Evolutionary conservation across 2,113 vertebrate species (phyloP).

Genomic region (Macaca fascicularis): T2T-MFA8v1.1 NC_088381.1:164196501-164197000

Average conservation of each 20-base stretch:
- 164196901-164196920: not conserved
- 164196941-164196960: not conserved
- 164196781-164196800: not conserved
- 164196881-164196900: no score
- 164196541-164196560: not conserved
- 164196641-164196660: not conserved
- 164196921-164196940: not conserved
- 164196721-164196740: not conserved
- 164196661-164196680: not conserved
- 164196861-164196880: not conserved
- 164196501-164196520: not conserved
- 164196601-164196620: not conserved
- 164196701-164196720: not conserved
- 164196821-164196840: not conserved
- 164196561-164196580: not conserved
- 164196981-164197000: not conserved
- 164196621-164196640: fast-evolving
- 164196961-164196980: not conserved
- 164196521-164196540: no score
- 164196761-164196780: not conserved
- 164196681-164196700: fast-evolving
- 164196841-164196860: no score
- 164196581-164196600: not conserved
- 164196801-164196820: not conserved
- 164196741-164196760: not conserved